Evolutionary conservation across 1,140 invertebrate species (phyloP).

Genomic region (Bombyx mandarina): DNA sequence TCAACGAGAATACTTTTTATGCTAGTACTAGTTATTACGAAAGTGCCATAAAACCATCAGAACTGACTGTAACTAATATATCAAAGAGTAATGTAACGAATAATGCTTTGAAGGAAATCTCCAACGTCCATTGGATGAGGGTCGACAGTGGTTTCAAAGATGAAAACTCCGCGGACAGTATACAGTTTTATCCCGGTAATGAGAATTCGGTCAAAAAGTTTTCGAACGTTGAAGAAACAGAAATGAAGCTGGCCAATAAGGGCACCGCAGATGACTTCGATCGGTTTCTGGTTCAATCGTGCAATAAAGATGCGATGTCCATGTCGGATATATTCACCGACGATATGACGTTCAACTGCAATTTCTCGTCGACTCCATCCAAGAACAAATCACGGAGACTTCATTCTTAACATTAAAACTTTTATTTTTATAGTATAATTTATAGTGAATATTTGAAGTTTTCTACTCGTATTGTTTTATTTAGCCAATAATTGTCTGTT

Average conservation of each 20-base stretch:
- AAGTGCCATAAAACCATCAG: slow-evolving; percentile 64
- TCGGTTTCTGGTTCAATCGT: slow-evolving; percentile 26
- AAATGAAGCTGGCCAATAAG: slow-evolving; percentile 46
- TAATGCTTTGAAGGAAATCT: slow-evolving; percentile 52
- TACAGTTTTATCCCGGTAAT: slow-evolving; percentile 37
- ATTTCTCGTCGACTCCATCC: slow-evolving; percentile 66
- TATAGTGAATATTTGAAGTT: too few species aligned
- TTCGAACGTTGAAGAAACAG: slow-evolving; percentile 26
- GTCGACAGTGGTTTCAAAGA: slow-evolving; percentile 67
- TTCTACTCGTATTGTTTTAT: too few species aligned
- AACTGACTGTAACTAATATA: slow-evolving; percentile 55
- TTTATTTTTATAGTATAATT: background rate
- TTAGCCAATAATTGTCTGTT: too few species aligned
- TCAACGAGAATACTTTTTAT: slow-evolving; percentile 59
- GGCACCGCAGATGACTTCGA: slow-evolving; percentile 43
- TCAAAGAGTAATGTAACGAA: slow-evolving; percentile 31
- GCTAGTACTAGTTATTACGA: slow-evolving; percentile 59
- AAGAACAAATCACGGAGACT: slow-evolving; percentile 52
- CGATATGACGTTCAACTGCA: slow-evolving; percentile 62
- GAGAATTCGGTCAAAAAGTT: slow-evolving; percentile 27
- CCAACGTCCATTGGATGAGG: slow-evolving; percentile 61
- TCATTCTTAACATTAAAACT: slow-evolving; percentile 23
- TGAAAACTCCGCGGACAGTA: slow-evolving; percentile 53
- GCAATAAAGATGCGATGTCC: slow-evolving; percentile 48
- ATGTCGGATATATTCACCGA: slow-evolving; percentile 63